Evolutionary conservation across 2,888 invertebrate genomes (phyloP), one percentile per base, ranked within the genome.

Genomic region (Zeuzera pyrina): DNA sequence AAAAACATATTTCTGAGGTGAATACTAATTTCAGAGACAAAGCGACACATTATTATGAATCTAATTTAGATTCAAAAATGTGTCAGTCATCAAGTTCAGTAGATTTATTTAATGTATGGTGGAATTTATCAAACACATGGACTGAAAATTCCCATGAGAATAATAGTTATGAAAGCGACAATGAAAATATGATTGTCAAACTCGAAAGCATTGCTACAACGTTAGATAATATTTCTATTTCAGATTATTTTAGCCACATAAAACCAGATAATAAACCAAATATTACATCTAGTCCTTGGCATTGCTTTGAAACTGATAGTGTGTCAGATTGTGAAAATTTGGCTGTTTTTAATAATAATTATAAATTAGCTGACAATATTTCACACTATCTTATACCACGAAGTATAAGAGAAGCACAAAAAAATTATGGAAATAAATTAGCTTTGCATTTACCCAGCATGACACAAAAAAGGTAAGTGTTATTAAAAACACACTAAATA

Each of bases 191-290:
- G 47, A 35, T 4, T 45, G 46, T 25, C 21, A 41, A 53, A 52
- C 47, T 64, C 29, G 52, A 60, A 34, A 54, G 51, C 29, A 43
- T 78, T 30, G 51, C 62, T 10, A 44, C 58, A 33, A 57, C 69
- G 3, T 42, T 83, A 29, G 76, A 79, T 41, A 56, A 60, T 7
- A 41, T 86, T 30, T 78, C 85, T 30, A 28, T 73, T n/a, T 69
- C 84, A 33, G 79, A 81, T 46, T 58, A 45, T 31, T 56, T 58
- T 14, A 51, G 47, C 30, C 35, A 38, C 11, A 44, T 32, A 6
- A 42, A 41, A 28, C 42, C 42, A 15, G 47, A 57, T 30, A 36
- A 40, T 15, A 45, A 39, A 22, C 26, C 33, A 19, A 47, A 63
- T 39, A 48, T 73, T 14, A 47, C 56, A 38, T 61, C 61, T 30